Base-by-base conservation (phyloP, 2,888 invertebrate species). In the Macroteleia sp. region DNA sequence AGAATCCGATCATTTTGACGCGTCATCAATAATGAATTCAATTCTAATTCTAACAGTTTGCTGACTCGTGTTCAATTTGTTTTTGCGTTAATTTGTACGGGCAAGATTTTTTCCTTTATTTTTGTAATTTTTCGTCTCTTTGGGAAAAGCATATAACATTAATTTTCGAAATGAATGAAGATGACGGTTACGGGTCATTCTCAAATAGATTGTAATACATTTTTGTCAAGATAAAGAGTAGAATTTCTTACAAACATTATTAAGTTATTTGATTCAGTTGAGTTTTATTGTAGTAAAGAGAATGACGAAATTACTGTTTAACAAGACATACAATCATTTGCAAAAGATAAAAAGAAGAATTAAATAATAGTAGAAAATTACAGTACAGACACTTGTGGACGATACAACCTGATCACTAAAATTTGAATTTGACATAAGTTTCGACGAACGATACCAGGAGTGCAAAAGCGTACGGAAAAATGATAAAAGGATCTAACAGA, bases 131-230 rank as follows among this genome's bases (percentile, higher is more conserved):
- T 61, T 75, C 64, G 77, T 77, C 42, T 70, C 64, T 76, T 59
- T 77, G 70, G 70, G 77, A 59, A 41, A 42, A 67, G 50, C 54
- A 39, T 46, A 59, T 54, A 46, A 42, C 19, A 39, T 44, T 42
- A 4, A 17, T 42, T 9, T 17, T 25, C 4, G 30, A 19, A 30
- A 70, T 66, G 56, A 59, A 64, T 76, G 42, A 76, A 56, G 50
- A 64, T 50, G 22, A 34, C 69, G 50, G 52, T 69, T 52, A 66
- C 32, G 66, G 77, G 77, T 59, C 66, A 77, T 71, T 77, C 77
- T 77, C 77, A 71, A 77, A 77, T 70, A 64, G 76, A 70, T 70
- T 42, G 19, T 2, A 12, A 3, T 28, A 14, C 16, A 9, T 39
- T 16, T 30, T 30, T 2, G 2, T 30, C 2, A 30, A 9, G 30